Conservation (phyloP, 2,888 invertebrate species). For the Pristionchus japonicus region DNA sequence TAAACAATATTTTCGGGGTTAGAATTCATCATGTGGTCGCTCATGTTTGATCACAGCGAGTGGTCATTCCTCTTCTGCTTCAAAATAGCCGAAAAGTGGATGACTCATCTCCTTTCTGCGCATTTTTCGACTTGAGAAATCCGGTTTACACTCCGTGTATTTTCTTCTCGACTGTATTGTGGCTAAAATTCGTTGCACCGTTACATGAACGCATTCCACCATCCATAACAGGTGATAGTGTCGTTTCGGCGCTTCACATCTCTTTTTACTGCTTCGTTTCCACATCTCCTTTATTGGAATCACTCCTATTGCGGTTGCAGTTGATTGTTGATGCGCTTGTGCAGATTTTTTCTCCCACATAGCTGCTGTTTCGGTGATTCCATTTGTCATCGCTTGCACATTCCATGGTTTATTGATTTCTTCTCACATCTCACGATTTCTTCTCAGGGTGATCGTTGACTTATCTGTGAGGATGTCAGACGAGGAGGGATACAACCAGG, state of each 20-base stretch:
- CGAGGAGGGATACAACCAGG: slow-evolving; percentile 35
- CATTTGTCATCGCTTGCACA: neutral
- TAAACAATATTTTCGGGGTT: neutral
- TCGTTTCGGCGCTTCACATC: neutral
- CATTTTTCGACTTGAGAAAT: neutral
- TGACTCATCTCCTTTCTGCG: neutral
- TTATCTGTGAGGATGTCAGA: neutral
- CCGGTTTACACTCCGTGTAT: neutral
- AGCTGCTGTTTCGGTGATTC: neutral
- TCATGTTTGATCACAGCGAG: neutral
- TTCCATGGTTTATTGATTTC: neutral
- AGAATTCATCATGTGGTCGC: neutral
- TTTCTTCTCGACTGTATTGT: neutral
- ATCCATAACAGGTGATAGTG: neutral
- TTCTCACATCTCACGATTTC: neutral
- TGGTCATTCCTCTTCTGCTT: neutral
- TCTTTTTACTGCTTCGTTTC: neutral
- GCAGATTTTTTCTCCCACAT: neutral
- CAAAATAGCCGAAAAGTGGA: neutral
- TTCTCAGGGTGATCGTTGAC: neutral
- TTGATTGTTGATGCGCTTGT: no score
- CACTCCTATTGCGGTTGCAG: neutral
- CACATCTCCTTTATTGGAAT: neutral
- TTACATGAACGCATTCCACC: neutral
- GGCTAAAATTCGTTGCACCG: neutral